Conservation (phyloP, 2,113 vertebrate genomes). For the Bos taurus region DNA sequence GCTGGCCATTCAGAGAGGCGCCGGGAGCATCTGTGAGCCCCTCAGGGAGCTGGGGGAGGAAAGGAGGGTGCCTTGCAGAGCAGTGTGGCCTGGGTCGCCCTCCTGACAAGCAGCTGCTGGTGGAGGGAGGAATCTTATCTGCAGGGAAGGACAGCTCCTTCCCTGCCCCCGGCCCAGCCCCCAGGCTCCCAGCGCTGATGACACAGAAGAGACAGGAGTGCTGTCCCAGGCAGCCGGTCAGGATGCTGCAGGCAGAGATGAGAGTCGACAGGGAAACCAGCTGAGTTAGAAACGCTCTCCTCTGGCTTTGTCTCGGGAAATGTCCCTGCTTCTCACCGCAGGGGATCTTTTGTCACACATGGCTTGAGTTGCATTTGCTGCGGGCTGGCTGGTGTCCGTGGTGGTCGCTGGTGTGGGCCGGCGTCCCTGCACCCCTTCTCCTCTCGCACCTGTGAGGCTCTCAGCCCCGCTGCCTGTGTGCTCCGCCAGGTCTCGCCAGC, state of each 20-base stretch:
- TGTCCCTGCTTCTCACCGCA: not conserved
- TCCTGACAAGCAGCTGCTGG: slow-evolving; percentile 5
- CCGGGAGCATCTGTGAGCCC: not conserved
- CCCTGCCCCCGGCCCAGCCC: not conserved
- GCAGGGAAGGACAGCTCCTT: not conserved
- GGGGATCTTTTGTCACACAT: not conserved
- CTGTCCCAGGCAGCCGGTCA: not conserved
- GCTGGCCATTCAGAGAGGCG: not conserved
- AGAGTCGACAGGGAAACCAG: not conserved
- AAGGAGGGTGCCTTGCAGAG: not conserved
- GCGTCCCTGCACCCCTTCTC: not conserved
- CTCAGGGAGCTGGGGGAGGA: not conserved
- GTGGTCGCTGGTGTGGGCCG: not conserved
- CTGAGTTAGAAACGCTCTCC: not conserved
- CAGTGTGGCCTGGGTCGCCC: not conserved
- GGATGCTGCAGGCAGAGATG: not conserved
- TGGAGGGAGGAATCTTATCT: not conserved
- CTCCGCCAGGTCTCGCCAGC: not conserved
- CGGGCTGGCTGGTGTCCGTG: not conserved
- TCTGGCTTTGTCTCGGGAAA: not conserved
- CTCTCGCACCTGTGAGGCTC: not conserved
- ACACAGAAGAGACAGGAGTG: not conserved
- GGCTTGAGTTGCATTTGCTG: not conserved
- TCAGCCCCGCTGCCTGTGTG: not conserved
- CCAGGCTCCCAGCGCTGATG: not conserved